A percentile compares a stretch with the other conserved stretches of the same genome.
Conservation (phyloP, 1,140 invertebrate genomes). For the fruit fly (Drosophila melanogaster) region DNA sequence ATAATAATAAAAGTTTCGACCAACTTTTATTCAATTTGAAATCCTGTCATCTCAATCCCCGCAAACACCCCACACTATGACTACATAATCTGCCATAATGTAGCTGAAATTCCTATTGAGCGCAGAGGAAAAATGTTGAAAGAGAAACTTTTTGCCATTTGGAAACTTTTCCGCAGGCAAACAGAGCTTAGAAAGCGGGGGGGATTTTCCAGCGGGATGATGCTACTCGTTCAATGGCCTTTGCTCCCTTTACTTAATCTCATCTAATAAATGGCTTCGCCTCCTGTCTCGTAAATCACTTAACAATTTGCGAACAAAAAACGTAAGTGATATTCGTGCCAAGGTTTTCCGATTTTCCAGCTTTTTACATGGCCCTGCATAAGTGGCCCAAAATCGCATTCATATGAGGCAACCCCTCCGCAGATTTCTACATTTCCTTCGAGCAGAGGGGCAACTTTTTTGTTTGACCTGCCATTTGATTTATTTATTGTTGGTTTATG, state of each 20-base stretch:
- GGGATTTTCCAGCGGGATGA: conserved; percentile 8
- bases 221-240: conserved; percentile 37
- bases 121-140: conserved; percentile 13
- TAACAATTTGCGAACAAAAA: conserved; percentile 81
- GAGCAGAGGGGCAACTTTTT: conserved; percentile 59
- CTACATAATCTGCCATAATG: conserved; percentile 71
- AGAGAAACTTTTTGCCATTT: conserved; percentile 57
- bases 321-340: conserved; percentile 73
- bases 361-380: conserved; percentile 81
- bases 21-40: conserved; percentile 25
- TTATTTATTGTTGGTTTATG: conserved; percentile 84
- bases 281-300: conserved; percentile 84
- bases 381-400: conserved; percentile 84
- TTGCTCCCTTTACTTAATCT: conserved; percentile 81
- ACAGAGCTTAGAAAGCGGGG: conserved; percentile 23
- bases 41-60: background rate
- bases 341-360: conserved; percentile 66
- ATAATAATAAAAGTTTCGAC: conserved; percentile 31
- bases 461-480: conserved; percentile 79
- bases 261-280: conserved; percentile 84
- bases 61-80: conserved; percentile 3
- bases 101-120: conserved; percentile 71
- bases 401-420: conserved; percentile 54
- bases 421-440: background rate
- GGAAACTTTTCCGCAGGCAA: conserved; percentile 52